Evolutionary conservation across 2,888 invertebrate genomes (phyloP), one percentile per base, ranked within the genome.

Genomic region (Hypomecis punctinalis): DNA sequence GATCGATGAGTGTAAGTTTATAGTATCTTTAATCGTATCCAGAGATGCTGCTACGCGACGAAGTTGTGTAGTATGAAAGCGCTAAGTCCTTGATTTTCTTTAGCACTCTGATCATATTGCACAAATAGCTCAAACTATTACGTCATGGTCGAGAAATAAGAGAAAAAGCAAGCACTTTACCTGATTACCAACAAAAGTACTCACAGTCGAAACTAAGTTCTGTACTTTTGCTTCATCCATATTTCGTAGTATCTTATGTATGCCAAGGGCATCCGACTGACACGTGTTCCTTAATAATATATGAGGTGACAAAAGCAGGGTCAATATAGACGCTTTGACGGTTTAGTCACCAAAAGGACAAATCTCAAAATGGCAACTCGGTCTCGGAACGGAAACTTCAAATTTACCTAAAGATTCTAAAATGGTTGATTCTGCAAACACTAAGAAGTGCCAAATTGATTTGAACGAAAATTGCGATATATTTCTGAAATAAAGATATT

Each of bases 281-380:
- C 70, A 68, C 58, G 66, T 68, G 70, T 63, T 52, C 56, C 57
- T 72, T 61, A 69, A 72, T 72, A 70, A 72, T 63, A 68, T 66
- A 72, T 71, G 13, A 56, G 58, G 65, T 67, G 67, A 72, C 69
- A 69, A 69, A 64, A 66, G 58, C 66, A 43, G 67, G 69, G 72
- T 61, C 68, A 66, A 68, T 72, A 57, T 54, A 66, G 66, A 37
- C 39, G 23, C 39, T 56, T 63, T 64, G 54, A 67, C 58, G 54
- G 23, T 23, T 23, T 23, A 23, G 23, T 23, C 23, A 23, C 23
- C 1, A 2, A 23, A 23, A 23, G 23, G 23, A 23, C 23, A 23
- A 23, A 23, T 3, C 23, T 23, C 23, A 23, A 23, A 23, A 23
- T 23, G 23, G 23, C 23, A 23, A 23, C 23, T 23, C 1, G 3